Evolutionary conservation across 2,113 vertebrate species (phyloP).

Genomic region (Bos taurus): DNA sequence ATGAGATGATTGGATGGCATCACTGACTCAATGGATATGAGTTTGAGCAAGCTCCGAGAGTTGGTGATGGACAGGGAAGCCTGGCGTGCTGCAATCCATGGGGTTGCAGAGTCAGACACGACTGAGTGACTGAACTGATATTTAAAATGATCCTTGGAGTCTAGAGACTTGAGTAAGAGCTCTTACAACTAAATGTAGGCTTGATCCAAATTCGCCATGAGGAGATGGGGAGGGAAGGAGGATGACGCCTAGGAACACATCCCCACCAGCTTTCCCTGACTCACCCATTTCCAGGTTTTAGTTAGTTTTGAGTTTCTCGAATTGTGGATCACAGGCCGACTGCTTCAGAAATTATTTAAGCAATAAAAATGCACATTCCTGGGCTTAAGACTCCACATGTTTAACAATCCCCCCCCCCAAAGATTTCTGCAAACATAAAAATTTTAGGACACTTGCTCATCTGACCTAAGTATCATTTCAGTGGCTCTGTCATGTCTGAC

Average conservation of each 20-base stretch:
- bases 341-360: neutral
- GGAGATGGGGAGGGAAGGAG: rapidly evolving
- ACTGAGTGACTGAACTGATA: neutral
- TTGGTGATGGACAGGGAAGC: neutral
- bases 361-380: neutral
- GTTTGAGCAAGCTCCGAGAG: rapidly evolving
- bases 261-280: neutral
- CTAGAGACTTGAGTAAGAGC: neutral
- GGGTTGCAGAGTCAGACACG: neutral
- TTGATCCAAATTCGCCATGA: neutral
- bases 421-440: neutral
- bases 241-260: neutral
- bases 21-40: neutral
- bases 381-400: neutral
- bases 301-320: neutral
- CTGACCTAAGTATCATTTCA: neutral
- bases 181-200: neutral
- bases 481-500: neutral
- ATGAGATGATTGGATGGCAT: neutral
- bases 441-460: neutral
- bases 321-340: neutral
- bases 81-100: neutral
- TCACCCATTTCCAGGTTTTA: neutral
- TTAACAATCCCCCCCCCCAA: neutral
- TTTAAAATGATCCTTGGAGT: neutral